Conservation (phyloP, 2,888 invertebrate genomes). For the Creontiades dilutus region DNA sequence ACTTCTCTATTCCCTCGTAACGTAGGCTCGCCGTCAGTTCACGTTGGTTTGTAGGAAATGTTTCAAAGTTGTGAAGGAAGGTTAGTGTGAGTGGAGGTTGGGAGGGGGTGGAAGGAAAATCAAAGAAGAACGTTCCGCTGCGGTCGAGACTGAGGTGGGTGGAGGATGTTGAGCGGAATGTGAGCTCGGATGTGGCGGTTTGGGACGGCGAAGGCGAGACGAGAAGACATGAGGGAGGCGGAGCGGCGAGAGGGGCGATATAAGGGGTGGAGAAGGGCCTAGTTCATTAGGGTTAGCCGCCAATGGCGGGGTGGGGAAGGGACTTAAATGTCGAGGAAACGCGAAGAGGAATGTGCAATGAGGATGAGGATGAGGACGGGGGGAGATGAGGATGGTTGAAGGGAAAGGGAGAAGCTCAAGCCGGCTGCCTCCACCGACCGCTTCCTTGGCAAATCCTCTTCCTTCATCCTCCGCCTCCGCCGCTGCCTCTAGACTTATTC, state of each 20-base stretch:
- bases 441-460: conserved; percentile 41
- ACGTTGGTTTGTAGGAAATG: not conserved
- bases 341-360: conserved; percentile 57
- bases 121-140: conserved; percentile 1
- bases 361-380: conserved; percentile 21
- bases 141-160: not conserved
- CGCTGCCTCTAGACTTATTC: conserved; percentile 10
- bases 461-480: not conserved
- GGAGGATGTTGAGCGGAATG: not conserved
- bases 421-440: conserved; percentile 18
- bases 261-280: not conserved
- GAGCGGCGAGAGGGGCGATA: no score
- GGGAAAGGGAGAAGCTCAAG: conserved; percentile 5
- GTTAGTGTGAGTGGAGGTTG: not conserved
- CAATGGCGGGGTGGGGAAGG: not conserved
- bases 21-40: no score
- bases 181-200: not conserved
- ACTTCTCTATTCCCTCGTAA: no score
- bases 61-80: not conserved
- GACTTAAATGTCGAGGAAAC: conserved; percentile 57
- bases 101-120: not conserved
- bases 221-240: no score
- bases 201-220: no score
- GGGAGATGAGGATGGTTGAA: conserved; percentile 15
- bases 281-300: conserved; percentile 55